Evolutionary conservation across 2,888 invertebrate genomes (phyloP), one percentile per base, ranked within the genome.

Genomic region (Drosophila cognata): DNA sequence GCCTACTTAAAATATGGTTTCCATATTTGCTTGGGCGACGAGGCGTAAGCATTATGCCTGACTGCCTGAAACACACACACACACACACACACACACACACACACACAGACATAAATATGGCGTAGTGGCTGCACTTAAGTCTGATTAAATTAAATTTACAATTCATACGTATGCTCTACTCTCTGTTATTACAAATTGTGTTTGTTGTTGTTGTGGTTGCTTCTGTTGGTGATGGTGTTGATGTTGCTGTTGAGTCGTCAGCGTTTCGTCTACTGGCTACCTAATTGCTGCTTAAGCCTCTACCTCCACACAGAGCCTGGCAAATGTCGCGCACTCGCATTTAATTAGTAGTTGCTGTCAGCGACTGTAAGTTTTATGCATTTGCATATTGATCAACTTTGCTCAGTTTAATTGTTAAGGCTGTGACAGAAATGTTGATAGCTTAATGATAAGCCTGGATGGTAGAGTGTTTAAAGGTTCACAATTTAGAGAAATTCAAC

Each of bases 91-190:
- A 73, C 25, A 62, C 8, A 59, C 16, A 33, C 48, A 61, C 55
- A 52, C 52, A 57, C 41, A 59, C 56, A 52, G 50, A 28, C 2
- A 43, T 35, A 46, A 57, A 58, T 46, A n/a, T 63, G 63, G 52
- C 38, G 59, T 59, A 64, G 73, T 61, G 55, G 68, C 74, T 82
- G 82, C 88, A 86, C 82, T 86, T 79, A 77, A 74, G 81, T 73
- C 77, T 82, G 81, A 82, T 88, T 87, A 79, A 84, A 88, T 88
- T 87, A 78, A 88, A 84, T 87, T 79, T 79, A 79, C 79, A 79
- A 86, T 86, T 86, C 84, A 88, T 82, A 77, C 69, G 59, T 71
- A 46, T 50, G 56, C 59, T 64, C 35, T 51, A 31, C 57, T 43
- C 58, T 55, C 43, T 59, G 58, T 63, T 38, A 70, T 74, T 75